These are phyloP conservation scores for Echinarachnius parma DNA, from an alignment of 53 echinoderm and acorn worm species.

Conservation along the genomic window DNA sequence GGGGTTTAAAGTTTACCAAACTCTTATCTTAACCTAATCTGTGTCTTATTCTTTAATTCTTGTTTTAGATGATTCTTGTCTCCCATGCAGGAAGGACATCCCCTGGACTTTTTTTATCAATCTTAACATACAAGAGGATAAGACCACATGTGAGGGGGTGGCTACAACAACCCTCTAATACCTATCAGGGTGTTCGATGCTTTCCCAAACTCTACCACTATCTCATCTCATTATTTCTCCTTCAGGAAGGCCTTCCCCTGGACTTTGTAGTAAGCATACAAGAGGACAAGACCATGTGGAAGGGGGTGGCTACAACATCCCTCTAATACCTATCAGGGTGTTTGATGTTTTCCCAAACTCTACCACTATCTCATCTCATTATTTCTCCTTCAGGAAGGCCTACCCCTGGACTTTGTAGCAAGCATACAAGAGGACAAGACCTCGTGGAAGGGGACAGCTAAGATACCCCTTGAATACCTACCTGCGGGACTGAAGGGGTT, in stretches of 20 bases:
- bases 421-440: conserved; percentile 38
- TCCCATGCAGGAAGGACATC: conserved; percentile 68
- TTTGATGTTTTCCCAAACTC: conserved; percentile 2
- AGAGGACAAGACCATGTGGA: conserved; percentile 51
- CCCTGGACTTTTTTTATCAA: conserved; percentile 60
- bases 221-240: too few species aligned
- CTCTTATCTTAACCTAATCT: too few species aligned
- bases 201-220: too few species aligned
- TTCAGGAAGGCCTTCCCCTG: conserved; percentile 69
- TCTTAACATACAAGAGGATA: conserved; percentile 43
- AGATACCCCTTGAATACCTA: conserved; percentile 62
- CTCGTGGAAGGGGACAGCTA: conserved; percentile 66
- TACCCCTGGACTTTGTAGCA: conserved; percentile 59
- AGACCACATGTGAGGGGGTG: too few species aligned
- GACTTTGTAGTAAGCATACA: conserved; percentile 55
- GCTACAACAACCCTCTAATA: too few species aligned
- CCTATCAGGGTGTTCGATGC: too few species aligned
- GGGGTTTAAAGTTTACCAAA: too few species aligned
- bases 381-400: conserved; percentile 47
- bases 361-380: not conserved
- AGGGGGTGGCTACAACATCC: conserved; percentile 55
- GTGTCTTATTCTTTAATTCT: too few species aligned
- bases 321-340: conserved; percentile 61
- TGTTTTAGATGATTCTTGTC: too few species aligned
- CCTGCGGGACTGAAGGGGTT: conserved; percentile 53